A percentile compares a stretch with the other conserved stretches of the same genome.
Conservation (phyloP, 2,797 vertebrate genomes). For the Clarias platycephalus region DNA sequence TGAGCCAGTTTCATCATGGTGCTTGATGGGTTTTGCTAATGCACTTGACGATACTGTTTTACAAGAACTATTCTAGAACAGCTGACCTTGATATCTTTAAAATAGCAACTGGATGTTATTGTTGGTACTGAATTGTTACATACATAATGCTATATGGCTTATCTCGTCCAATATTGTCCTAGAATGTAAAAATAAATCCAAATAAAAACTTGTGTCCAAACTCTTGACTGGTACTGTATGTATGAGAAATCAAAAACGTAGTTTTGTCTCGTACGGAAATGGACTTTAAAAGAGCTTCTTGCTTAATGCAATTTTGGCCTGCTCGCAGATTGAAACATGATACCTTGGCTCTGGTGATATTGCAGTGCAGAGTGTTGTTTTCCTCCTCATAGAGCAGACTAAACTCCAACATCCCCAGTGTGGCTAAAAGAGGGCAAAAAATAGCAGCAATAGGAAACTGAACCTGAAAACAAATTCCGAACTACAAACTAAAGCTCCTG, state of each 20-base stretch:
- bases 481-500: slow-evolving; percentile 30
- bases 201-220: neutral
- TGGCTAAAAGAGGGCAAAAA: slow-evolving; percentile 70
- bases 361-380: slow-evolving; percentile 83
- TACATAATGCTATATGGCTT: too few relatives aligned
- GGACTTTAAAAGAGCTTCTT: slow-evolving; percentile 19
- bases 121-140: too few relatives aligned
- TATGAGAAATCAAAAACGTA: too few relatives aligned
- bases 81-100: too few relatives aligned
- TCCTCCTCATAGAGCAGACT: slow-evolving; percentile 87
- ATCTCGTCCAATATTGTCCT: too few relatives aligned
- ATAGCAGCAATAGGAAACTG: neutral
- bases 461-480: slow-evolving; percentile 33
- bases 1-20: too few relatives aligned
- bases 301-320: slow-evolving; percentile 2
- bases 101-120: too few relatives aligned
- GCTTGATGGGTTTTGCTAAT: too few relatives aligned
- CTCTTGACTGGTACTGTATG: too few relatives aligned
- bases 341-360: slow-evolving; percentile 90
- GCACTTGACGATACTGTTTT: too few relatives aligned
- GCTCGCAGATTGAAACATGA: slow-evolving; percentile 31
- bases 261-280: slow-evolving; percentile 20
- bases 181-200: neutral
- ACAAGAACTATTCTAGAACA: too few relatives aligned
- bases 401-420: slow-evolving; percentile 90